A percentile compares a stretch with the other conserved stretches of the same genome.
Conservation (phyloP, 2,113 vertebrate species). For the Clarias magur region DNA sequence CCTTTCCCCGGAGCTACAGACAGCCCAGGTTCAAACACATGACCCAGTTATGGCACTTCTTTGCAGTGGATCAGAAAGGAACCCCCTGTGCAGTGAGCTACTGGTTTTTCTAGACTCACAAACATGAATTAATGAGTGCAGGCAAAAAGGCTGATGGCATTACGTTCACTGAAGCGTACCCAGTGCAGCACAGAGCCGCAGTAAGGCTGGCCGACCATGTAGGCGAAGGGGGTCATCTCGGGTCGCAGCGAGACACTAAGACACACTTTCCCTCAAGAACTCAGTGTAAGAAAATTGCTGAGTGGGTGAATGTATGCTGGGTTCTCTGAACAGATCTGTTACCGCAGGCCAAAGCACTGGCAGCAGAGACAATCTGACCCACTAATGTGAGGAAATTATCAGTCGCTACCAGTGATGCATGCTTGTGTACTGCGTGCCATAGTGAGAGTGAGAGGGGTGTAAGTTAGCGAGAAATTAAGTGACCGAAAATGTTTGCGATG, state of each 20-base stretch:
- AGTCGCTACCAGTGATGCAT: background rate
- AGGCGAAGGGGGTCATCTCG: conserved; percentile 30
- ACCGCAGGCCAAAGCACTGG: conserved; percentile 17
- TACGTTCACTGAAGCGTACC: conserved; percentile 43
- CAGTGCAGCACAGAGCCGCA: conserved; percentile 27
- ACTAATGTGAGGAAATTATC: conserved; percentile 14
- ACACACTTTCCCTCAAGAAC: background rate
- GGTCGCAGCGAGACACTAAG: conserved; percentile 1
- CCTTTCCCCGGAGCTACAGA: conserved; percentile 30
- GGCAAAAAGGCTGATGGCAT: conserved; percentile 51
- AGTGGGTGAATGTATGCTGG: conserved; percentile 20
- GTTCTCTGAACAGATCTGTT: background rate
- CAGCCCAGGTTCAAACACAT: conserved; percentile 25
- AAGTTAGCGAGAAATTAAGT: background rate
- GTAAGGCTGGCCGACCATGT: conserved; percentile 15
- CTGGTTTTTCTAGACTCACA: conserved; percentile 52
- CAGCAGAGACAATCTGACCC: background rate
- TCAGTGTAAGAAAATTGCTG: background rate
- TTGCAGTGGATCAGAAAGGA: conserved; percentile 18
- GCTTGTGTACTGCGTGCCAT: background rate
- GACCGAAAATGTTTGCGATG: background rate
- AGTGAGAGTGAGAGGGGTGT: background rate
- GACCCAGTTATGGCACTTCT: conserved; percentile 15
- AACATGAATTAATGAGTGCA: conserved; percentile 56
- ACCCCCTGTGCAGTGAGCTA: conserved; percentile 19